Conservation (phyloP, 2,113 vertebrate genomes). For the Cyanoderma ruficeps region DNA sequence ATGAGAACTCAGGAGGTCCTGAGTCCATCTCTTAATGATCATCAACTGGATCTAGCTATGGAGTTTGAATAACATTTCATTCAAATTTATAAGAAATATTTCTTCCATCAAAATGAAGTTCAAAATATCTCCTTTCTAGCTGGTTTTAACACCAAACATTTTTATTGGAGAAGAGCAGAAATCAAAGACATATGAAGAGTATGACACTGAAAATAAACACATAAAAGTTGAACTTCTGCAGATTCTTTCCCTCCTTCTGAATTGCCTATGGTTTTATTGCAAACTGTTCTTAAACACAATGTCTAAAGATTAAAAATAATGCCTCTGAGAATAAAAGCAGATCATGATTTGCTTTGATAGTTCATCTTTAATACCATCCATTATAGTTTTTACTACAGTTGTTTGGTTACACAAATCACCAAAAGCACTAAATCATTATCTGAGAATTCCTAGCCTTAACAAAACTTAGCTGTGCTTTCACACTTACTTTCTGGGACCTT, state of each 20-base stretch:
- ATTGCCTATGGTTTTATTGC: background rate
- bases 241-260: background rate
- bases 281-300: background rate
- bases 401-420: background rate
- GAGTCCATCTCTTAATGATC: background rate
- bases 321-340: background rate
- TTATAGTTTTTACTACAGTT: background rate
- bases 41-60: background rate
- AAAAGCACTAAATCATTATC: background rate
- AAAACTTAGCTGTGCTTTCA: background rate
- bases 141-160: background rate
- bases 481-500: constrained; percentile 87
- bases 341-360: background rate
- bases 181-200: background rate
- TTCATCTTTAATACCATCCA: background rate
- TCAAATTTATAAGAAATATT: background rate
- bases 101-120: background rate
- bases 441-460: background rate
- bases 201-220: background rate
- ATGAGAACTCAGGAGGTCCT: background rate
- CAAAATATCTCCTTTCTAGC: background rate
- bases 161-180: background rate
- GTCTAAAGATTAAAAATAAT: constrained; percentile 15
- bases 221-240: background rate
- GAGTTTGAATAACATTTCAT: background rate